Evolutionary conservation across 2,888 invertebrate species (phyloP), one percentile per base, ranked within the genome.

Genomic region (Ennomos quercinarius): DNA sequence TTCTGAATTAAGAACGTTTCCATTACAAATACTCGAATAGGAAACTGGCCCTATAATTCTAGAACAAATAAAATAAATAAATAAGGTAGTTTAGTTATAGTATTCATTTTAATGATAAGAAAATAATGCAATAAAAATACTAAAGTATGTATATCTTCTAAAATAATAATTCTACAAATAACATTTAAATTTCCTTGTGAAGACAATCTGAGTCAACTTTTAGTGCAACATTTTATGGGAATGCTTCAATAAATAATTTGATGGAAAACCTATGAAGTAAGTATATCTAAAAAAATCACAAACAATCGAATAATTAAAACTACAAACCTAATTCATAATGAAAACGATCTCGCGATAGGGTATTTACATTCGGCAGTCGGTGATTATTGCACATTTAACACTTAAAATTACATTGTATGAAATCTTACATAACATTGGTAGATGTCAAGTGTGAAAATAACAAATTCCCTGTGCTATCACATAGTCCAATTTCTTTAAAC

Each of bases 111-210:
- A 89, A 86, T 90, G 78, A 87, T 87, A 86, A 85, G 86, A 90
- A 91, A 91, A 88, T 88, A 89, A 90, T 87, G 86, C 84, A 87
- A 88, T 89, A 90, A 89, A 88, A 89, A 90, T 87, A 89, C 84
- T 86, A 84, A 86, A 81, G 84, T 87, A 87, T 85, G 13, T 40
- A 47, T 48, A 60, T 55, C n/a, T 87, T 84, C 86, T 88, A 83
- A 85, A 81, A 37, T 83, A 87, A 82, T 85, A 83, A 84, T 84
- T 84, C 83, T 85, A 86, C 80, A 84, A 83, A 77, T 67, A 81
- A 81, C 75, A 77, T 75, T 76, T 78, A 75, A 41, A 78, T 74
- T 64, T 72, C 70, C 72, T 73, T 76, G 73, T 76, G 77, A 79
- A 82, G 80, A 80, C 80, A 77, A 78, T 77, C 71, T 76, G 78